Percentiles rank a stretch among this genome's conserved stretches.
Evolutionary conservation across 2,113 vertebrate genomes (phyloP).

Genomic region (Pteronura brasiliensis): DNA sequence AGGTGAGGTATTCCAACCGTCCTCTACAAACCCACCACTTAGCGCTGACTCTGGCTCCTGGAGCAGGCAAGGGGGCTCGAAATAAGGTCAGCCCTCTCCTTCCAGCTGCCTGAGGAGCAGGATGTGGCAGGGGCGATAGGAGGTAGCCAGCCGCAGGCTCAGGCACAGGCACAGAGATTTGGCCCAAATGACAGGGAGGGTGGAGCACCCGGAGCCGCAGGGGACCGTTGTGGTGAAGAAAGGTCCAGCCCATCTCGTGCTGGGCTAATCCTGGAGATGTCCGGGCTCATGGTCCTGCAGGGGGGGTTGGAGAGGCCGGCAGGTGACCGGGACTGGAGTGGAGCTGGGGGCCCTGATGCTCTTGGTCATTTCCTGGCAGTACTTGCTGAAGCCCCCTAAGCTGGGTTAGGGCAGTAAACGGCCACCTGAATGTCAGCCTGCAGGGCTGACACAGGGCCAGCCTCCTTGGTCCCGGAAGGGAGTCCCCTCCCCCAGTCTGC

Average conservation of each 20-base stretch:
- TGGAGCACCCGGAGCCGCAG: neutral
- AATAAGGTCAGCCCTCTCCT: neutral
- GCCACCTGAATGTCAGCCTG: neutral
- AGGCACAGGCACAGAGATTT: neutral
- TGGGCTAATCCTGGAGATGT: neutral
- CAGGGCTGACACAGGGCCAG: neutral
- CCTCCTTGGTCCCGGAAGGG: neutral
- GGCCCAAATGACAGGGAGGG: neutral
- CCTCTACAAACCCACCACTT: neutral
- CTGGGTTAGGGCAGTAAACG: neutral
- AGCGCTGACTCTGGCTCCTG: neutral
- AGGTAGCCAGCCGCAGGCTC: fast-evolving
- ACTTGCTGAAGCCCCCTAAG: neutral
- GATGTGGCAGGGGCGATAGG: neutral
- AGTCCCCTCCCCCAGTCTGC: neutral
- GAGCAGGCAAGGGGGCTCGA: neutral
- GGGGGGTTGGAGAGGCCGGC: neutral
- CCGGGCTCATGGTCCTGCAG: neutral
- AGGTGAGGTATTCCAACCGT: fast-evolving
- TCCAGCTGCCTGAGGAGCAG: neutral
- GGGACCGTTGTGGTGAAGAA: fast-evolving
- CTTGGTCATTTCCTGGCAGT: neutral
- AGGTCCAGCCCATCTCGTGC: neutral
- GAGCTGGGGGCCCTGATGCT: too few relatives aligned
- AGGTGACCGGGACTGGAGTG: neutral